phyloP scores from a whole-genome alignment of 2,888 invertebrate genomes.

The Melieria picta region DNA sequence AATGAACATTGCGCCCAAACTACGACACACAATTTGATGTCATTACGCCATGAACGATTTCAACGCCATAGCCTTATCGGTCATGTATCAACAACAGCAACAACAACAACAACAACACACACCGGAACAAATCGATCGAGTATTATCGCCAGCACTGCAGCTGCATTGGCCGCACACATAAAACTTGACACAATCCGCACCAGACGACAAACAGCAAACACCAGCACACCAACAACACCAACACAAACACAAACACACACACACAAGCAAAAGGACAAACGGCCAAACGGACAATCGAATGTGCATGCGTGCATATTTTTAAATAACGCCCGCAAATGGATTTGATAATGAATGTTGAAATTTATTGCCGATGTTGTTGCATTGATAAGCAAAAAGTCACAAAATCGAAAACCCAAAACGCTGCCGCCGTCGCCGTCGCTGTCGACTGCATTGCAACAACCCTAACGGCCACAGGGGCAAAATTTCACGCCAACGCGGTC shows the following conservation, averaged over 20 bases:
- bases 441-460: no score
- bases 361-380: constrained; percentile 46
- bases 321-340: neutral
- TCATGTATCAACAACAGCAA: neutral
- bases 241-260: constrained; percentile 11
- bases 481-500: no score
- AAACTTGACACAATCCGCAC: no score
- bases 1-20: no score
- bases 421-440: no score
- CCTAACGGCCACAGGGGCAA: no score
- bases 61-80: no score
- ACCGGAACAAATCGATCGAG: no score
- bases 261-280: neutral
- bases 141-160: no score
- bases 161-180: no score
- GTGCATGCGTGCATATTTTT: neutral
- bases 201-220: constrained; percentile 1
- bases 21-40: no score
- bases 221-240: constrained; percentile 4
- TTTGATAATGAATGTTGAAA: constrained; percentile 33
- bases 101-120: constrained; percentile 11
- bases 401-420: constrained; percentile 39
- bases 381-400: constrained; percentile 43
- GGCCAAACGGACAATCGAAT: neutral
- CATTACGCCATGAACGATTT: no score